Percentiles rank a stretch among this genome's conserved stretches.
phyloP scores from a whole-genome alignment of 2,888 invertebrate genomes.

The Ornithoptera alexandrae region DNA sequence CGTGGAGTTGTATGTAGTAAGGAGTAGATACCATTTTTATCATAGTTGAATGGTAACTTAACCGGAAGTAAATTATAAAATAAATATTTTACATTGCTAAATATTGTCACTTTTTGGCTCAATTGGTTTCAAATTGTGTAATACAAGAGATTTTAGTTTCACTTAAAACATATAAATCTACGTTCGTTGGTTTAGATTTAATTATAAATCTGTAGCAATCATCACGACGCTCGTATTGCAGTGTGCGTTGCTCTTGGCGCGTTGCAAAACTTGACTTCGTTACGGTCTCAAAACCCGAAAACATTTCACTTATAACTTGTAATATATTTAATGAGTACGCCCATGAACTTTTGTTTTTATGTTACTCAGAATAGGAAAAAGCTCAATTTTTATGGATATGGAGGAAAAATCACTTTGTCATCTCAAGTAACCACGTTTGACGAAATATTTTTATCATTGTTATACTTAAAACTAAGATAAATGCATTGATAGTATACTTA shows the following conservation, averaged over 20 bases:
- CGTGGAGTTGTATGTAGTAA: too few species aligned
- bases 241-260: constrained; percentile 31
- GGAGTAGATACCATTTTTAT: too few species aligned
- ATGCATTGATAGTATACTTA: too few species aligned
- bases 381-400: constrained; percentile 7
- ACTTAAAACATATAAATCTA: too few species aligned
- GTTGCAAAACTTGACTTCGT: constrained; percentile 52
- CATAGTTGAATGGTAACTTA: too few species aligned
- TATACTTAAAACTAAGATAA: too few species aligned
- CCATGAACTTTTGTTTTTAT: constrained; percentile 29
- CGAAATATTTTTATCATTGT: too few species aligned
- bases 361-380: constrained; percentile 22
- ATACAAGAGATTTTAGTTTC: too few species aligned
- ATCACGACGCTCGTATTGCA: constrained; percentile 33
- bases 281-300: constrained; percentile 54
- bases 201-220: constrained; percentile 23
- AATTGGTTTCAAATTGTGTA: too few species aligned
- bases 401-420: constrained; percentile 9
- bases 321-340: constrained; percentile 35
- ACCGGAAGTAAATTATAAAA: too few species aligned
- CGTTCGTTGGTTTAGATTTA: not conserved
- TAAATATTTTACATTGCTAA: too few species aligned
- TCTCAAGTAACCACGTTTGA: not conserved
- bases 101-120: too few species aligned
- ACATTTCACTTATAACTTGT: constrained; percentile 36